A percentile compares a stretch with the other conserved stretches of the same genome.
These are phyloP conservation scores for Thryonomys swinderianus DNA, from an alignment of 2,113 vertebrate genomes.

Conservation along the genomic window DNA sequence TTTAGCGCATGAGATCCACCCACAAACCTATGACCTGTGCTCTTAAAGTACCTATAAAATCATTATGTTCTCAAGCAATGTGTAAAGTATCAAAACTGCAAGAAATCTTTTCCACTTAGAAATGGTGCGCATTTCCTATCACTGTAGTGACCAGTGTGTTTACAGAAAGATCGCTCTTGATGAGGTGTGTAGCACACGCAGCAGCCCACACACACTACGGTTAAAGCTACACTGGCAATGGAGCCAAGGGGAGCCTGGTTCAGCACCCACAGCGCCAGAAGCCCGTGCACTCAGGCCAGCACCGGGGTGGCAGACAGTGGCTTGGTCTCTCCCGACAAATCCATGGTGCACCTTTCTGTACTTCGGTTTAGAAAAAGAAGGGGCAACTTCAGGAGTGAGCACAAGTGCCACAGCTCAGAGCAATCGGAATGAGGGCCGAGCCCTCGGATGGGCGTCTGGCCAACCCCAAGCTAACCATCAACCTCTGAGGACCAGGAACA, in stretches of 20 bases:
- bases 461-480: neutral
- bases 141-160: neutral
- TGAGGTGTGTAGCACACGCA: neutral
- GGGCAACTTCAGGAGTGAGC: neutral
- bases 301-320: too few species aligned
- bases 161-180: neutral
- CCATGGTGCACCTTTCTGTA: neutral
- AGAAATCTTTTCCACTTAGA: neutral
- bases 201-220: neutral
- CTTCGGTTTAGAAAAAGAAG: neutral
- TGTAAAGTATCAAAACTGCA: neutral
- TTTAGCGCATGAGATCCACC: neutral
- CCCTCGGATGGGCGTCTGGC: neutral
- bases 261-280: too few species aligned
- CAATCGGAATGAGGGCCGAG: neutral
- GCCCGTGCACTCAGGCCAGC: neutral
- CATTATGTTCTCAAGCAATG: neutral
- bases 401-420: neutral
- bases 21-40: neutral
- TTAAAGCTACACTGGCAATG: neutral
- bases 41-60: neutral
- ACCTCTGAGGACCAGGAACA: neutral
- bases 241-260: neutral
- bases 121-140: neutral
- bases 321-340: neutral